phyloP scores from a whole-genome alignment of 2,888 invertebrate species.

The Pheosia tremula region DNA sequence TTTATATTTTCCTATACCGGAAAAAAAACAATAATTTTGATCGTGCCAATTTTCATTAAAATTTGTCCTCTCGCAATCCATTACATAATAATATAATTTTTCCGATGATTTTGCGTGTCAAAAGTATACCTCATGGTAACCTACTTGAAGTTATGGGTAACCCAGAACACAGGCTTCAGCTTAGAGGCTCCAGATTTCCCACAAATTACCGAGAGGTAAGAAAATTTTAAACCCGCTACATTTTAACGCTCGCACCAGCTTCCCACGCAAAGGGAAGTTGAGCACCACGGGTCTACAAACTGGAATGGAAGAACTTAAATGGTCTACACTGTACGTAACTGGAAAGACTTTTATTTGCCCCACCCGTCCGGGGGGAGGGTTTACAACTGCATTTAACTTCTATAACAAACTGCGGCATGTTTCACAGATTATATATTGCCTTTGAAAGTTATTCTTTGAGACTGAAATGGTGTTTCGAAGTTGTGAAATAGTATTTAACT shows the following conservation, averaged over 20 bases:
- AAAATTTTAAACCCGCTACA: not conserved
- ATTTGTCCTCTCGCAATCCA: too few species aligned
- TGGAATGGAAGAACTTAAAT: slow-evolving; percentile 25
- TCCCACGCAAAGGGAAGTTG: slow-evolving; percentile 10
- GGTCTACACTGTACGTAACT: slow-evolving; percentile 14
- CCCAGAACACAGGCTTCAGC: too few species aligned
- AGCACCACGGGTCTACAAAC: slow-evolving; percentile 25
- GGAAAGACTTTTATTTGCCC: slow-evolving; percentile 3
- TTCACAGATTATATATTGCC: not conserved
- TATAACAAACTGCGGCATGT: not conserved
- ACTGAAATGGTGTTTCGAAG: not conserved
- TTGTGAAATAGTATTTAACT: not conserved
- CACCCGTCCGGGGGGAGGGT: not conserved
- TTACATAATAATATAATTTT: too few species aligned
- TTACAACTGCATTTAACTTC: slow-evolving; percentile 4
- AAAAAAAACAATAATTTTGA: too few species aligned
- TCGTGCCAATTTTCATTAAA: too few species aligned
- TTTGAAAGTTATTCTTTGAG: not conserved
- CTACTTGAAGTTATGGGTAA: too few species aligned
- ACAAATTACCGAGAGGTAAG: too few species aligned
- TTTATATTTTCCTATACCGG: too few species aligned
- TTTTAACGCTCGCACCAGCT: slow-evolving; percentile 13
- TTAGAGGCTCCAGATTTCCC: too few species aligned
- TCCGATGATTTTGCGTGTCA: too few species aligned
- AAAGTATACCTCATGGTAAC: too few species aligned